Conservation (phyloP, 2,797 vertebrate species). For the Botia kubotai region DNA sequence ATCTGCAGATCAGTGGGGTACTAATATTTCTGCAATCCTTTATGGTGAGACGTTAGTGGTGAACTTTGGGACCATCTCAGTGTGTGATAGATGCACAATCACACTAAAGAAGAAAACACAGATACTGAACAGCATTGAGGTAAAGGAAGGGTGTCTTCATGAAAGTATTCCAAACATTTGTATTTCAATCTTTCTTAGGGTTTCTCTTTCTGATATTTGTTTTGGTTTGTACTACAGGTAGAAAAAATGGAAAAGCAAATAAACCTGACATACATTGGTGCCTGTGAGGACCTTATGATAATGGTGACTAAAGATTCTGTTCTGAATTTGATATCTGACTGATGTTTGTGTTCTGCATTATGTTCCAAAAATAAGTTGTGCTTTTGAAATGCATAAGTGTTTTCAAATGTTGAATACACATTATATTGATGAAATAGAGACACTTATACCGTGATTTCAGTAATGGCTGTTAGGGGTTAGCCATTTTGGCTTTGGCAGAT, state of each 20-base stretch:
- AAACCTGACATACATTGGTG: background rate
- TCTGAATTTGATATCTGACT: background rate
- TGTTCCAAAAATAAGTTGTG: too few species aligned
- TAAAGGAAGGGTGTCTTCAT: background rate
- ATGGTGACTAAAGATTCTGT: background rate
- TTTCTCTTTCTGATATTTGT: background rate
- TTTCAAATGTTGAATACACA: too few species aligned
- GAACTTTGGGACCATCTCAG: background rate
- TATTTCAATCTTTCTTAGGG: background rate
- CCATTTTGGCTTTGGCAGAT: too few species aligned
- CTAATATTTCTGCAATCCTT: slow-evolving; percentile 2
- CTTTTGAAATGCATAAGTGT: too few species aligned
- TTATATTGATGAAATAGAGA: too few species aligned
- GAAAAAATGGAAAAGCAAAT: background rate
- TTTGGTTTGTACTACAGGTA: slow-evolving; percentile 21
- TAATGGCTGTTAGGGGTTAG: too few species aligned
- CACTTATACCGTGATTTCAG: too few species aligned
- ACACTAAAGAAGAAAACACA: fast-evolving
- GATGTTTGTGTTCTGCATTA: too few species aligned
- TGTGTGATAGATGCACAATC: background rate
- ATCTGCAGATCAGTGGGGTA: background rate
- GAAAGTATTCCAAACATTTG: background rate
- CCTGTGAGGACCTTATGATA: slow-evolving; percentile 13
- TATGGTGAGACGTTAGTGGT: background rate
- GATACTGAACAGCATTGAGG: background rate